phyloP scores from a whole-genome alignment of 1,140 invertebrate species.

The Bombus huntii region DNA sequence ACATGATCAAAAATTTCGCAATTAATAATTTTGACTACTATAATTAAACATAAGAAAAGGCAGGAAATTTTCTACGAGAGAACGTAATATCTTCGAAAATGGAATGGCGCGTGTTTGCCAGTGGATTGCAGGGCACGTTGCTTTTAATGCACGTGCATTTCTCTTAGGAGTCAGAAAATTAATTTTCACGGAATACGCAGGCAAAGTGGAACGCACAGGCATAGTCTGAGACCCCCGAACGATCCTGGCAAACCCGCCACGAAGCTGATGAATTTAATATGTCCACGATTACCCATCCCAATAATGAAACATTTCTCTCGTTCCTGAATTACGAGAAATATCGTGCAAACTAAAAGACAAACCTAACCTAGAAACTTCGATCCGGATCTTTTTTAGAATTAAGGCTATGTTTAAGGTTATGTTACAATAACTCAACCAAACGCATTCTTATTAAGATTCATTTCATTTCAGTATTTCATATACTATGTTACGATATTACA shows the following conservation, averaged over 20 bases:
- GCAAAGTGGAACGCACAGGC: constrained; percentile 11
- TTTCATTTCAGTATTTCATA: no score
- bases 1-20: not conserved
- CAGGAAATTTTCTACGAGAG: not conserved
- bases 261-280: constrained; percentile 17
- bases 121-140: constrained; percentile 24
- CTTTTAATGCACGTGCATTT: constrained; percentile 28
- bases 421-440: no score
- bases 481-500: no score
- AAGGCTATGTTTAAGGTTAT: no score
- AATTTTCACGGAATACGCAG: constrained; percentile 24
- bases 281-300: no score
- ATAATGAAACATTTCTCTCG: not conserved
- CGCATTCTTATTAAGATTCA: no score
- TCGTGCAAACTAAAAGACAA: not conserved
- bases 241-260: not conserved
- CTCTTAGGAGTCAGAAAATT: constrained; percentile 34
- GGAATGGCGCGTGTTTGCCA: constrained; percentile 4
- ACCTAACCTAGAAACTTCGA: not conserved
- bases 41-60: not conserved
- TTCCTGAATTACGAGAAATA: not conserved
- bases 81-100: constrained; percentile 28
- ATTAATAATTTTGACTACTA: not conserved
- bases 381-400: no score
- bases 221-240: not conserved